A percentile compares a stretch with the other conserved stretches of the same genome.
Conservation (phyloP, 2,888 invertebrate genomes). For the Sphaerophoria rueppellii region DNA sequence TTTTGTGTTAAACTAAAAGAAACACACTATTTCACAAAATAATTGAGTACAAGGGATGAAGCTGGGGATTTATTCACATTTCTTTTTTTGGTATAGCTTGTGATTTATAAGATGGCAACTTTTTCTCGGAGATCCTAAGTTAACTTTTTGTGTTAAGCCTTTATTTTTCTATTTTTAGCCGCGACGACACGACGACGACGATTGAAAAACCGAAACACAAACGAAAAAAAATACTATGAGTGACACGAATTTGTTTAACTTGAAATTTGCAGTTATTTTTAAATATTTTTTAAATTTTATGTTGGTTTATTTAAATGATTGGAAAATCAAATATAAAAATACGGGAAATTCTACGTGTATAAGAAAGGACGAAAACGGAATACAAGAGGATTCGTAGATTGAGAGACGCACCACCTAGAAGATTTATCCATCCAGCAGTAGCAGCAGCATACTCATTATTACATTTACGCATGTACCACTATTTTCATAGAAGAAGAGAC, state of each 20-base stretch:
- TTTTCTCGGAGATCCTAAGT: slow-evolving; percentile 34
- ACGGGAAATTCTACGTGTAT: slow-evolving; percentile 75
- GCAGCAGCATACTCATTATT: slow-evolving; percentile 73
- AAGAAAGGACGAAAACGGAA: slow-evolving; percentile 77
- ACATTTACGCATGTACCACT: slow-evolving; percentile 74
- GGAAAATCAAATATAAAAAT: slow-evolving; percentile 61
- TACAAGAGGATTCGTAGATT: slow-evolving; percentile 75
- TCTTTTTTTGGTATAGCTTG: not conserved
- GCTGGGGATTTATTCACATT: slow-evolving; percentile 30
- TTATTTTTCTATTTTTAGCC: slow-evolving; percentile 6
- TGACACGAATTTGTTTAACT: not conserved
- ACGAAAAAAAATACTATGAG: not conserved
- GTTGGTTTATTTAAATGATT: slow-evolving; percentile 46
- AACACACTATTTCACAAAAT: slow-evolving; percentile 19
- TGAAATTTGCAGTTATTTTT: slow-evolving; percentile 28
- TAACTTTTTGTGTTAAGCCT: slow-evolving; percentile 33
- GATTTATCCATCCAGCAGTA: slow-evolving; percentile 71
- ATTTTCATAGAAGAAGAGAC: slow-evolving; percentile 68
- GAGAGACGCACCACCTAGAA: slow-evolving; percentile 76
- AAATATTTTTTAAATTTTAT: slow-evolving; percentile 13
- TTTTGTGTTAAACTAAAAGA: slow-evolving; percentile 1
- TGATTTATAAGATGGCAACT: slow-evolving; percentile 27
- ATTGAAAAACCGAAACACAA: not conserved
- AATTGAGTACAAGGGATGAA: slow-evolving; percentile 8
- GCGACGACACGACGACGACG: slow-evolving; percentile 51